Conservation (phyloP, 1,140 invertebrate species). For the Zophobas atratus region DNA sequence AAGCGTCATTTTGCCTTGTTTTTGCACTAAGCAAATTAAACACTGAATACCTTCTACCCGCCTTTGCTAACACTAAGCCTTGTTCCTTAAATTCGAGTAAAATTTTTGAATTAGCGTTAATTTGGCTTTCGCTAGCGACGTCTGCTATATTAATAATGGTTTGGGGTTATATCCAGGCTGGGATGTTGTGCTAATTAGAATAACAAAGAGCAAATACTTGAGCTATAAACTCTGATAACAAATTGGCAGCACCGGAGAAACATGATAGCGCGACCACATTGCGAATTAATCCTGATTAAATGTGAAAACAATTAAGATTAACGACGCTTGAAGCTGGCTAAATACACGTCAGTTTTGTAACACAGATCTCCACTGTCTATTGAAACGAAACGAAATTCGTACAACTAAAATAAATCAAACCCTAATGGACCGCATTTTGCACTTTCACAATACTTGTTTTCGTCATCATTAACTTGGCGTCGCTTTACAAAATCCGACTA, state of each 20-base stretch:
- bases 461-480: conserved; percentile 6
- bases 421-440: conserved; percentile 12
- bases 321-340: conserved; percentile 45
- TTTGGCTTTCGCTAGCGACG: neutral
- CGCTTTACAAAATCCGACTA: neutral
- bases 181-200: conserved; percentile 10
- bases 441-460: conserved; percentile 21
- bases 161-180: neutral
- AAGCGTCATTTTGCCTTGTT: no score
- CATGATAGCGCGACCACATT: conserved; percentile 47
- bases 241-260: conserved; percentile 44
- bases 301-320: conserved; percentile 53
- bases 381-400: conserved; percentile 22
- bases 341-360: conserved; percentile 27
- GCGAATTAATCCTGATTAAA: conserved; percentile 51
- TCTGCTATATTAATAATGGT: neutral
- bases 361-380: conserved; percentile 13
- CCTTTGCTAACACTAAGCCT: neutral
- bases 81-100: neutral
- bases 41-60: neutral
- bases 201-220: conserved; percentile 46
- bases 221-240: conserved; percentile 48
- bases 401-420: conserved; percentile 23
- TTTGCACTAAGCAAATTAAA: no score
- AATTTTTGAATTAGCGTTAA: neutral